Percentiles rank a stretch among this genome's conserved stretches.
phyloP scores from a whole-genome alignment of 2,888 invertebrate genomes.

The Campoletis raptor region DNA sequence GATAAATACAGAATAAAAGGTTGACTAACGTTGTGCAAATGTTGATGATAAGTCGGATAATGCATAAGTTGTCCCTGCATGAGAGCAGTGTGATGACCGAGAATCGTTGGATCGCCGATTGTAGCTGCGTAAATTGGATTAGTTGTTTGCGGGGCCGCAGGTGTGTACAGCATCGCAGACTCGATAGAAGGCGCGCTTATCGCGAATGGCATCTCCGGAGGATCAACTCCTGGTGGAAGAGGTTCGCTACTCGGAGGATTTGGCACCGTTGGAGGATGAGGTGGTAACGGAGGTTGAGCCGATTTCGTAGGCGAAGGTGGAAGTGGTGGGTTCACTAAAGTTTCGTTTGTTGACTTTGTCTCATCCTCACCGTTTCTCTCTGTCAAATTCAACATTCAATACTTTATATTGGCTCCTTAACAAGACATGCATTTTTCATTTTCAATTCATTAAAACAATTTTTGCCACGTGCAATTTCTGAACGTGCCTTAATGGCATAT shows the following conservation, averaged over 20 bases:
- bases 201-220: slow-evolving; percentile 83
- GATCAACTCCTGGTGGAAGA: slow-evolving; percentile 86
- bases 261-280: slow-evolving; percentile 69
- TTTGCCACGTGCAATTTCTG: too few relatives aligned
- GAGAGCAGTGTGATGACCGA: slow-evolving; percentile 78
- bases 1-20: not conserved
- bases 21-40: slow-evolving; percentile 80
- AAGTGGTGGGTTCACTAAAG: slow-evolving; percentile 71
- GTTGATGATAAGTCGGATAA: slow-evolving; percentile 82
- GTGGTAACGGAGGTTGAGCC: slow-evolving; percentile 73
- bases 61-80: slow-evolving; percentile 82
- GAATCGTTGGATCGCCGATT: slow-evolving; percentile 78
- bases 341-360: slow-evolving; percentile 32
- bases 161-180: slow-evolving; percentile 78
- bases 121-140: slow-evolving; percentile 81
- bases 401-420: not conserved
- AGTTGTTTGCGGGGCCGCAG: slow-evolving; percentile 76
- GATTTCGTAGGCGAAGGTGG: slow-evolving; percentile 74
- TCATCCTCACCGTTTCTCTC: slow-evolving; percentile 52
- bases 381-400: slow-evolving; percentile 23
- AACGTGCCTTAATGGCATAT: not conserved
- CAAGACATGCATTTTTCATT: too few relatives aligned
- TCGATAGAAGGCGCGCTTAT: slow-evolving; percentile 78
- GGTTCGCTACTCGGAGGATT: slow-evolving; percentile 82
- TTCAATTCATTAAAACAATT: too few relatives aligned